Conservation (phyloP, 2,888 invertebrate species). For the Dioctria linearis region DNA sequence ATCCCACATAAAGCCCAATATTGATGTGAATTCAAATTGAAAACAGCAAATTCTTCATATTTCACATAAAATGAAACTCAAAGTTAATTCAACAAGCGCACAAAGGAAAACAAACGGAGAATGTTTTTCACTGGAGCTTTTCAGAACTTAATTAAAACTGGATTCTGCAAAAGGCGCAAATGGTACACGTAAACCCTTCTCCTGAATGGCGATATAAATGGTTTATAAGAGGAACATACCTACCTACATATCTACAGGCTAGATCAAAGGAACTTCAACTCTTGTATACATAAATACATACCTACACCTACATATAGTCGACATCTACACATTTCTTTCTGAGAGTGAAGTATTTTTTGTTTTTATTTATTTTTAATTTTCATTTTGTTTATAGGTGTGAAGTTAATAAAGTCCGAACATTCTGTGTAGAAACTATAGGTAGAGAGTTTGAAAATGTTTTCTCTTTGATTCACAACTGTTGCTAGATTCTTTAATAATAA, state of each 20-base stretch:
- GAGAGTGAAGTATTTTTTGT: not conserved
- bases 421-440: no score
- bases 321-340: not conserved
- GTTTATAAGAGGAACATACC: not conserved
- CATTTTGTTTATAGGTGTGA: no score
- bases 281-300: not conserved
- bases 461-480: no score
- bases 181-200: constrained; percentile 12
- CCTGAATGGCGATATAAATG: not conserved
- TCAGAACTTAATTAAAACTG: constrained; percentile 52
- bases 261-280: not conserved
- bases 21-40: not conserved
- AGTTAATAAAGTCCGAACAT: no score
- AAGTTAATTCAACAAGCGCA: constrained; percentile 42
- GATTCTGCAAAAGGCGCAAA: constrained; percentile 45
- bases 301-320: not conserved
- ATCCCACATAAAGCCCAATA: not conserved
- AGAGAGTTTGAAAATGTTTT: no score
- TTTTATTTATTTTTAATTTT: no score
- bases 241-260: not conserved
- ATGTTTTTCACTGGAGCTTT: constrained; percentile 43
- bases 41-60: constrained; percentile 20
- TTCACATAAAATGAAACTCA: constrained; percentile 28
- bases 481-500: no score
- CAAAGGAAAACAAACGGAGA: constrained; percentile 38